Percentiles rank a stretch among this genome's conserved stretches.
phyloP scores from a whole-genome alignment of 2,888 invertebrate species.

The Euzetes globulus region DNA sequence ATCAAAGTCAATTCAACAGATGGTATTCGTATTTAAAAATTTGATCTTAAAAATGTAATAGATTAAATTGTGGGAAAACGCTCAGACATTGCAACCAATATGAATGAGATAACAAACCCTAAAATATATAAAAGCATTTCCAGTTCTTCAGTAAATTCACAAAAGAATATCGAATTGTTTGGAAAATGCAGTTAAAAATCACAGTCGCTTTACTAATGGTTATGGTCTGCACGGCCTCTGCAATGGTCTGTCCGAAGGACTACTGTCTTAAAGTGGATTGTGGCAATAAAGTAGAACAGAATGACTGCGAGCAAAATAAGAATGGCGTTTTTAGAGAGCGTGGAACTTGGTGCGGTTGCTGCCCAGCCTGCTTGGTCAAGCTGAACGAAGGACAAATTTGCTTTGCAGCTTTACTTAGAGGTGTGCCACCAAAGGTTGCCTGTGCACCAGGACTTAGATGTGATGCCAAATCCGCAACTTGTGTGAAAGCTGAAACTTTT shows the following conservation, averaged over 20 bases:
- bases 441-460: background rate
- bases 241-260: background rate
- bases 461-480: background rate
- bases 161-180: too few species aligned
- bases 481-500: too few species aligned
- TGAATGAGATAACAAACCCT: too few species aligned
- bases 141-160: too few species aligned
- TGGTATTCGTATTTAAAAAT: too few species aligned
- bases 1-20: too few species aligned
- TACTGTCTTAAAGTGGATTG: background rate
- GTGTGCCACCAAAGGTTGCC: background rate
- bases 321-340: background rate
- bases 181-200: too few species aligned
- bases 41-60: too few species aligned
- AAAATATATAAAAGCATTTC: too few species aligned
- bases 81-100: too few species aligned
- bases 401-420: background rate
- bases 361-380: background rate
- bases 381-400: background rate
- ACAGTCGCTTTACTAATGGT: background rate
- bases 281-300: background rate
- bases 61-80: too few species aligned
- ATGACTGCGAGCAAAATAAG: background rate
- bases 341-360: background rate
- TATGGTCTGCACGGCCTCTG: background rate